Evolutionary conservation across 2,113 vertebrate species (phyloP), one percentile per base, ranked within the genome.

Genomic region (Vidua chalybeata): DNA sequence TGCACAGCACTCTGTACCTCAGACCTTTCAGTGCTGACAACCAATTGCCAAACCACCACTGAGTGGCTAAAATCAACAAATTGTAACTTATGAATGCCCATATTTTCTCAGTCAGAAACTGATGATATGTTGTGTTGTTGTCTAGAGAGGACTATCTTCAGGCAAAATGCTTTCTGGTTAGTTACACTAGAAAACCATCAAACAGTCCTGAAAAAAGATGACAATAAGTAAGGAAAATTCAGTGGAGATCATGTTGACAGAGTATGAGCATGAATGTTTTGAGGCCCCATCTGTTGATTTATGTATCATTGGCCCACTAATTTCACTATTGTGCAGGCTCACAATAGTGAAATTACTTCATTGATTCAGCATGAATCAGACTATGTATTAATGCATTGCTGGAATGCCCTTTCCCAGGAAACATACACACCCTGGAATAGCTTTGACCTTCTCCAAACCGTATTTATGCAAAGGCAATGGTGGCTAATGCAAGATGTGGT

Each of bases 311-410:
- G 43, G 64, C 75, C 48, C 48, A 69, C 79, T 83, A 76, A 90
- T 90, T 83, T 90, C 71, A 62, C 71, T 62, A 69, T 83, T 83
- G 87, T 10, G 16, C 61, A 51, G 62, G 71, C 49, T 97, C 45
- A 96, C 76, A 93, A 62, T 85, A 97, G 84, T 94, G 90, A 95
- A 94, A 95, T 95, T 95, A 93, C 89, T 96, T 96, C 72, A 96
- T 66, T 87, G 94, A 90, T 95, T 95, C 81, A 78, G 30, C 21
- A 79, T 91, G 96, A 97, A 95, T 93, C 59, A 91, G 76, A 93
- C 84, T 73, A 82, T 75, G 87, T 94, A 91, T 94, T 96, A 94
- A 95, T 94, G 56, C 89, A 82, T 94, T 62, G 90, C 31, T 75
- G n/a, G 23, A 62, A 87, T 85, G n/a, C 23, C 54, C 61, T 90